Evolutionary conservation across 2,113 vertebrate genomes (phyloP), one percentile per base, ranked within the genome.

Genomic region (Probosciger aterrimus): DNA sequence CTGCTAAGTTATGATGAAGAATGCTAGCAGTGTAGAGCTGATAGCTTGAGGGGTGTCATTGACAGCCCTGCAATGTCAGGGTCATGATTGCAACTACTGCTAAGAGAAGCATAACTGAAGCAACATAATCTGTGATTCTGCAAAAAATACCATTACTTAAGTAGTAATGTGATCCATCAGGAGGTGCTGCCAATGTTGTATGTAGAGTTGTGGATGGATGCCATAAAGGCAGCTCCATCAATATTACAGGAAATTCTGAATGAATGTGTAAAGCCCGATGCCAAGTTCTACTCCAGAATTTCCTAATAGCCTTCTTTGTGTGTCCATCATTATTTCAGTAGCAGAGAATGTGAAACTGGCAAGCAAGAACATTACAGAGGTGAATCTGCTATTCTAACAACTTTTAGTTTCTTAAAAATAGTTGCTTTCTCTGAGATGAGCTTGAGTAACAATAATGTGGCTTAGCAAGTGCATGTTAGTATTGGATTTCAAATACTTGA

Each of bases 11-110:
- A 35, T 46, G 52, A 30, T 73, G 79, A 20, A 69, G 62, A 25
- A 25, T 43, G 44, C 43, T 39, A 53, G 73, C 35, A 33, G 22
- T 5, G 3, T 11, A 17, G 62, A 81, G 43, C 39, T 57, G 30
- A 46, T 11, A 33, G 50, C 31, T 3, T 2, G 43, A 81, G 18
- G 25, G 27, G 23, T 11, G 44, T 0, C 0, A 47, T 0, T 5
- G 14, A 25, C 52, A 85, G 25, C 41, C n/a, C 30, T 9, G 10
- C 13, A 11, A 0, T 10, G 14, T 28, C 6, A 2, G 55, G 31
- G 68, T 65, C 13, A 4, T 70, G 41, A 39, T 3, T 80, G 53
- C 77, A 93, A 60, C 22, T 49, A 4, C 71, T 67, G 59, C n/a
- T 35, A 46, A 82, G 39, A 30, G 74, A 68, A 52, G 31, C 37